Conservation (phyloP, 2,797 vertebrate genomes). For the Pseudopleuronectes americanus region DNA sequence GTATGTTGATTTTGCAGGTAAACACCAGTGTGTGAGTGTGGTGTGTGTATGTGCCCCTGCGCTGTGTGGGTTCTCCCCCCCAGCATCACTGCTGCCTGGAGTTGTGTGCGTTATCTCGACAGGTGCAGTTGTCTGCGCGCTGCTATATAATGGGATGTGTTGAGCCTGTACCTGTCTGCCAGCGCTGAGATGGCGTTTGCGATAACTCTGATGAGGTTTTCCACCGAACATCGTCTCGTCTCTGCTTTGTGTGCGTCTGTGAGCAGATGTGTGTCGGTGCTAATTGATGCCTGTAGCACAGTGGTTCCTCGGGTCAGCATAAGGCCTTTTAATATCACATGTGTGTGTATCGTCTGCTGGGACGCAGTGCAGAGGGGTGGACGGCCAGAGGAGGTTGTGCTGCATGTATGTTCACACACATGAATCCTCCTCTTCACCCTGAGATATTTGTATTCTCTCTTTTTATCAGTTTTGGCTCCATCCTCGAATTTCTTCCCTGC, state of each 20-base stretch:
- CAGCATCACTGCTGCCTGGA: conserved; percentile 26
- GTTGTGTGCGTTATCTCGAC: conserved; percentile 67
- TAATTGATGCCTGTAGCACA: conserved; percentile 39
- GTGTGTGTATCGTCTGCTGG: conserved; percentile 1
- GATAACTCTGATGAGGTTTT: too few relatives aligned
- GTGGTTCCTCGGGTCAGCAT: conserved; percentile 40
- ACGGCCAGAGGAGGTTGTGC: neutral
- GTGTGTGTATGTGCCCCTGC: conserved; percentile 4
- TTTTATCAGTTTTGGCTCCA: too few relatives aligned
- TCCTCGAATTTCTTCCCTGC: too few relatives aligned
- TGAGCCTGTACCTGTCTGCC: conserved; percentile 53
- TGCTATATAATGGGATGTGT: conserved; percentile 63
- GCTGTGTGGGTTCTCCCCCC: neutral
- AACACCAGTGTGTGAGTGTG: neutral
- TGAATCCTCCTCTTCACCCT: too few relatives aligned
- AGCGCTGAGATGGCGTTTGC: conserved; percentile 56
- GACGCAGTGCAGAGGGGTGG: neutral
- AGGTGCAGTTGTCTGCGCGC: conserved; percentile 67
- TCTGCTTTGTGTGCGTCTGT: conserved; percentile 9
- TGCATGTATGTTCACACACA: neutral
- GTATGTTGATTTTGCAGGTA: too few relatives aligned
- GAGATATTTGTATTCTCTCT: too few relatives aligned
- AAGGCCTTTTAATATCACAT: conserved; percentile 35
- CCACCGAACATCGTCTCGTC: conserved; percentile 4
- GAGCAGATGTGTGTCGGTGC: conserved; percentile 6